These are phyloP conservation scores for Sparidentex hasta DNA, from an alignment of 2,797 vertebrate genomes.

Conservation along the genomic window DNA sequence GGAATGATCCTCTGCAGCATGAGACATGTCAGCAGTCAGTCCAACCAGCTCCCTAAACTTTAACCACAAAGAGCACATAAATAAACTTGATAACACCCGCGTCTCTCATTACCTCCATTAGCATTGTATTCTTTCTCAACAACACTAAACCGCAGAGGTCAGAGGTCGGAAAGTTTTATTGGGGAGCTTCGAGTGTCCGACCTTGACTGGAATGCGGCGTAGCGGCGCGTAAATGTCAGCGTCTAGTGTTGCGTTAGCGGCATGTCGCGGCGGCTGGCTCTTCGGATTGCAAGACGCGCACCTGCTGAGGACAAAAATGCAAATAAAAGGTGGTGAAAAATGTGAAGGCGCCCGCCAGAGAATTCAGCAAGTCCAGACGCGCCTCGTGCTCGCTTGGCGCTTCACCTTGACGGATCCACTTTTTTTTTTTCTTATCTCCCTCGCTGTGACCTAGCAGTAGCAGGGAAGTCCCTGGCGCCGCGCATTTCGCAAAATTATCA, in stretches of 20 bases:
- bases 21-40: neutral
- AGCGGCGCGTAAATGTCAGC: neutral
- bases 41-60: neutral
- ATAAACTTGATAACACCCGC: conserved; percentile 5
- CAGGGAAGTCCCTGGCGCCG: conserved; percentile 67
- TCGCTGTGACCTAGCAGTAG: conserved; percentile 55
- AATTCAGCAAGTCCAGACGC: conserved; percentile 43
- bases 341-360: neutral
- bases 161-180: conserved; percentile 15
- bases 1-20: neutral
- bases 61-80: conserved; percentile 15
- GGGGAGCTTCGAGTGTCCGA: conserved; percentile 6
- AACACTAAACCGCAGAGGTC: conserved; percentile 17
- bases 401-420: conserved; percentile 54
- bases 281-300: conserved; percentile 33
- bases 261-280: conserved; percentile 16
- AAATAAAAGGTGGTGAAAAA: conserved; percentile 29
- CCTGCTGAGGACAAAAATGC: conserved; percentile 28
- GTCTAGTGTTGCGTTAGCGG: neutral
- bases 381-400: neutral
- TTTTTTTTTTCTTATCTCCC: conserved; percentile 49
- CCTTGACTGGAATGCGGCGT: conserved; percentile 32
- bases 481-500: conserved; percentile 73
- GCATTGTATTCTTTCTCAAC: neutral
- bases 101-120: conserved; percentile 13